Evolutionary conservation across 1,140 invertebrate species (phyloP).

Genomic region (Limonius californicus): DNA sequence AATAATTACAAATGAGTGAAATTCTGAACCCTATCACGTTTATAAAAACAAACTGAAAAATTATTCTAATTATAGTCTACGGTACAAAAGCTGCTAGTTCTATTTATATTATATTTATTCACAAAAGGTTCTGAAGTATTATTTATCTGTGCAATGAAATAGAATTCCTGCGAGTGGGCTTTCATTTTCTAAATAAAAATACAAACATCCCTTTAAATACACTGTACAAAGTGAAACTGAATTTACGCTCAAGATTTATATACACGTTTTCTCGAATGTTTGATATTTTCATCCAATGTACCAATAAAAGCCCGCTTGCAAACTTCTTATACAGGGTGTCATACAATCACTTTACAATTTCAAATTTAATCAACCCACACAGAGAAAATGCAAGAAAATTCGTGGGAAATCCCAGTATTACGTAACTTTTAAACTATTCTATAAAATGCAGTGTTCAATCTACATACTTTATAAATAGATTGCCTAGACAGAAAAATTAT

Average conservation of each 20-base stretch:
- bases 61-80: constrained; percentile 31
- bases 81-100: constrained; percentile 37
- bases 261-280: no score
- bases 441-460: no score
- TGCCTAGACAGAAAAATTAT: no score
- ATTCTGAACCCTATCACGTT: constrained; percentile 27
- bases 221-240: constrained; percentile 1
- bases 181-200: constrained; percentile 3
- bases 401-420: no score
- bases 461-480: no score
- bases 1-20: constrained; percentile 24
- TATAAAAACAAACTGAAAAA: constrained; percentile 27
- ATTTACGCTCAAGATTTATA: constrained; percentile 5
- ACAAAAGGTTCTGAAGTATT: constrained; percentile 22
- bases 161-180: constrained; percentile 5
- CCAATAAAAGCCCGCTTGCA: background rate
- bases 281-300: background rate
- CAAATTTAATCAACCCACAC: background rate
- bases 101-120: constrained; percentile 26
- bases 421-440: no score
- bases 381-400: no score
- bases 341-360: background rate
- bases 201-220: constrained; percentile 15
- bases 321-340: background rate
- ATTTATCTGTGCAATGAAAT: constrained; percentile 21